Evolutionary conservation across 2,797 vertebrate genomes (phyloP).

Genomic region (Anas bernieri): DNA sequence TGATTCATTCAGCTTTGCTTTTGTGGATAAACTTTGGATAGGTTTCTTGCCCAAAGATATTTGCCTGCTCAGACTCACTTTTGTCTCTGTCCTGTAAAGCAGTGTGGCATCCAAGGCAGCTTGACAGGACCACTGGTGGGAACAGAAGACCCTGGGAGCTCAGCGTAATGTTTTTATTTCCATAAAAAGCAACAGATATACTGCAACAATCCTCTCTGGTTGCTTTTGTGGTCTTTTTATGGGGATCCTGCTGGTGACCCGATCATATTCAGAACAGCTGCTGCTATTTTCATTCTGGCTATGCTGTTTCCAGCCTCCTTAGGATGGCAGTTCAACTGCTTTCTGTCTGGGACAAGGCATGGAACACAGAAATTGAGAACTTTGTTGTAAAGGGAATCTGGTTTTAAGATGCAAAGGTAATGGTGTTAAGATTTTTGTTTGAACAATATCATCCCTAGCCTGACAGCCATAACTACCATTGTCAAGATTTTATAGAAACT

Average conservation of each 20-base stretch:
- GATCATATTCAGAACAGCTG: constrained; percentile 27
- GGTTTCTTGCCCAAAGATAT: not conserved
- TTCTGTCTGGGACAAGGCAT: not conserved
- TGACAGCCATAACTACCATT: not conserved
- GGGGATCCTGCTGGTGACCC: not conserved
- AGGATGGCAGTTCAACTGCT: not conserved
- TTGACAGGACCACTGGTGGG: not conserved
- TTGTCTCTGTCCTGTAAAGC: not conserved
- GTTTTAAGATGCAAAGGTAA: not conserved
- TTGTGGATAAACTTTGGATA: not conserved
- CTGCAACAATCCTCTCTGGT: not conserved
- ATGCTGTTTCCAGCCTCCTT: not conserved
- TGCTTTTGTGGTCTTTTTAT: not conserved
- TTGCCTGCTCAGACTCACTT: not conserved
- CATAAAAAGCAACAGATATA: not conserved
- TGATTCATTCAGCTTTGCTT: not conserved
- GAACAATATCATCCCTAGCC: not conserved
- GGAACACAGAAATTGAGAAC: not conserved
- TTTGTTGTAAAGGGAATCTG: not conserved
- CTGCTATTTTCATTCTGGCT: constrained; percentile 1
- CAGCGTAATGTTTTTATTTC: not conserved
- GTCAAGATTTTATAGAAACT: not conserved
- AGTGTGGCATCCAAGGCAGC: not conserved
- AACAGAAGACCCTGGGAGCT: not conserved
- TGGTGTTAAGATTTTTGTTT: not conserved